Evolutionary conservation across 2,113 vertebrate genomes (phyloP).

Genomic region (Rousettus leschenaultii): DNA sequence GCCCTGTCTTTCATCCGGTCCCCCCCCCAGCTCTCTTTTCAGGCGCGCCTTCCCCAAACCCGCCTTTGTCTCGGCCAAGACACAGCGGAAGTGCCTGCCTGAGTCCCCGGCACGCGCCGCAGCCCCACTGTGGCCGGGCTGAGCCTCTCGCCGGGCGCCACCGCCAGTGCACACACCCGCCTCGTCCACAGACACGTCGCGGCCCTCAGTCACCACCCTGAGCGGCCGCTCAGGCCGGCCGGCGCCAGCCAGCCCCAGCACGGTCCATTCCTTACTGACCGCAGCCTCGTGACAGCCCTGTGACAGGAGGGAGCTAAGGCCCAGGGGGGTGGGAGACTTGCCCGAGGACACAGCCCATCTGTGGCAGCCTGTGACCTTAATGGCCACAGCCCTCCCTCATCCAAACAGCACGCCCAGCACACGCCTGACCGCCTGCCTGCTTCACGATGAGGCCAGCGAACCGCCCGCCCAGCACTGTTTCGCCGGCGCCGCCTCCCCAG

Average conservation of each 20-base stretch:
- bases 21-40: not conserved
- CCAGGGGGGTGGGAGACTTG: not conserved
- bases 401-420: fast-evolving
- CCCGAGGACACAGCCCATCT: not conserved
- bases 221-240: not conserved
- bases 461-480: fast-evolving
- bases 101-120: too few relatives aligned
- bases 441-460: not conserved
- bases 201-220: fast-evolving
- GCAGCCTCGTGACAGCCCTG: fast-evolving
- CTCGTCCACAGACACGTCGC: too few relatives aligned
- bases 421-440: not conserved
- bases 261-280: not conserved
- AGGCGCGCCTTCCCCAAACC: not conserved
- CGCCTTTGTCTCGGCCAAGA: not conserved
- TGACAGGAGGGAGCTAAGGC: not conserved
- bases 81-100: not conserved
- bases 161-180: too few relatives aligned
- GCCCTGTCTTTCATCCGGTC: fast-evolving
- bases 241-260: too few relatives aligned
- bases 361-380: not conserved
- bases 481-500: fast-evolving
- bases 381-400: fast-evolving
- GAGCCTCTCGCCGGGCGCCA: too few relatives aligned
- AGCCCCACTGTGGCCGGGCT: too few relatives aligned